A percentile compares a stretch with the other conserved stretches of the same genome.
These are phyloP conservation scores for Erpobdella octoculata DNA, from an alignment of 2,888 invertebrate species.

Conservation along the genomic window DNA sequence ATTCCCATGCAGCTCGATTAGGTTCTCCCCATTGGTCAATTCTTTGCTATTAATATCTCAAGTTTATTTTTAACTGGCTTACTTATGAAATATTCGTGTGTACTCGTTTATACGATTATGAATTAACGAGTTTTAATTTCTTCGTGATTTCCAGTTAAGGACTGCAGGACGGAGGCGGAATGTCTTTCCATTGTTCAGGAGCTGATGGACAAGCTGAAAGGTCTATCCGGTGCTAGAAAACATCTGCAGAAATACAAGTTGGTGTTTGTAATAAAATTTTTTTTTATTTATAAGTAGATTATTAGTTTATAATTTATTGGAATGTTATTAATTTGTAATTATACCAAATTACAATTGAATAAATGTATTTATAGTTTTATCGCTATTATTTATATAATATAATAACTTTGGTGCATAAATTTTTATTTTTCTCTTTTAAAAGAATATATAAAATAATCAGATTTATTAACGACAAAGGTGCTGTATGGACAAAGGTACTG, in stretches of 20 bases:
- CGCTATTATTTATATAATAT: not conserved
- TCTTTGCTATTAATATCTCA: too few relatives aligned
- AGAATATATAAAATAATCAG: not conserved
- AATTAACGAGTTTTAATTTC: not conserved
- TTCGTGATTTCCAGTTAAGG: constrained; percentile 1
- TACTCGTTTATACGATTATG: not conserved
- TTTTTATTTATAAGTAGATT: not conserved
- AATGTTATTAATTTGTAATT: not conserved
- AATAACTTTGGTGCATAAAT: not conserved
- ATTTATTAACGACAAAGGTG: too few relatives aligned
- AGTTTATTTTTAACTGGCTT: too few relatives aligned
- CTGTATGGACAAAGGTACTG: constrained; percentile 8
- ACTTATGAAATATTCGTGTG: not conserved
- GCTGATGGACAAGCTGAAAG: constrained; percentile 51
- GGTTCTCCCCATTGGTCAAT: not conserved
- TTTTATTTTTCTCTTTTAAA: not conserved
- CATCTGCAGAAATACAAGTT: constrained; percentile 54
- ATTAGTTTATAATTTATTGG: not conserved
- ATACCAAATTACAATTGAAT: not conserved
- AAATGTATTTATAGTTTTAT: not conserved
- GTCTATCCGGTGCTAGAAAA: constrained; percentile 51
- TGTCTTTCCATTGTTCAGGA: constrained; percentile 38
- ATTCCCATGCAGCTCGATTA: not conserved
- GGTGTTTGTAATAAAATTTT: not conserved
- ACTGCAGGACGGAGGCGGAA: not conserved